A percentile compares a stretch with the other conserved stretches of the same genome.
These are phyloP conservation scores for Thalassophryne amazonica DNA, from an alignment of 2,797 vertebrate species.

Conservation along the genomic window DNA sequence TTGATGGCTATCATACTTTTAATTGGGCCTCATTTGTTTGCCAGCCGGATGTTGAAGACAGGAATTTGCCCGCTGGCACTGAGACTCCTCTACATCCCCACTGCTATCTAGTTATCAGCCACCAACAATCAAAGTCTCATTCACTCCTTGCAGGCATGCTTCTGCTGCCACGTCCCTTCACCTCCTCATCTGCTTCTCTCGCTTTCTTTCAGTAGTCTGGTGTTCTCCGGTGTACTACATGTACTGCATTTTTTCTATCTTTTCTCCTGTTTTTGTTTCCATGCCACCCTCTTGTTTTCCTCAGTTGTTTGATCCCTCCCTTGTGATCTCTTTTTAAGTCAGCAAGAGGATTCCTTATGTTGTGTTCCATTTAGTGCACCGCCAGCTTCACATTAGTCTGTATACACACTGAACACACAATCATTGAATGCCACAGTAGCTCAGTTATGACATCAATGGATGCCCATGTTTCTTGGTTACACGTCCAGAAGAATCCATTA, in stretches of 20 bases:
- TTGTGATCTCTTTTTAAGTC: background rate
- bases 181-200: background rate
- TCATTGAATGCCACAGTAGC: no score
- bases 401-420: no score
- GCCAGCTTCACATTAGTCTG: no score
- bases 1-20: slow-evolving; percentile 56
- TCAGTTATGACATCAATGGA: no score
- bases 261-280: slow-evolving; percentile 20
- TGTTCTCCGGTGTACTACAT: slow-evolving; percentile 28
- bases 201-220: slow-evolving; percentile 1
- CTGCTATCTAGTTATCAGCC: slow-evolving; percentile 42
- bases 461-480: no score
- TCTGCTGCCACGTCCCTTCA: slow-evolving; percentile 37
- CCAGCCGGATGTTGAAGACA: slow-evolving; percentile 49
- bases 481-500: no score
- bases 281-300: slow-evolving; percentile 7
- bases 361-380: no score
- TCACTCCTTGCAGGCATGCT: slow-evolving; percentile 32
- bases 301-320: background rate
- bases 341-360: slow-evolving; percentile 55
- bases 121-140: slow-evolving; percentile 21
- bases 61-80: slow-evolving; percentile 55
- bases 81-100: slow-evolving; percentile 33
- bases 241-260: slow-evolving; percentile 31
- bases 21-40: slow-evolving; percentile 58